Conservation (phyloP, 2,113 vertebrate species). For the Myotis brandtii region DNA sequence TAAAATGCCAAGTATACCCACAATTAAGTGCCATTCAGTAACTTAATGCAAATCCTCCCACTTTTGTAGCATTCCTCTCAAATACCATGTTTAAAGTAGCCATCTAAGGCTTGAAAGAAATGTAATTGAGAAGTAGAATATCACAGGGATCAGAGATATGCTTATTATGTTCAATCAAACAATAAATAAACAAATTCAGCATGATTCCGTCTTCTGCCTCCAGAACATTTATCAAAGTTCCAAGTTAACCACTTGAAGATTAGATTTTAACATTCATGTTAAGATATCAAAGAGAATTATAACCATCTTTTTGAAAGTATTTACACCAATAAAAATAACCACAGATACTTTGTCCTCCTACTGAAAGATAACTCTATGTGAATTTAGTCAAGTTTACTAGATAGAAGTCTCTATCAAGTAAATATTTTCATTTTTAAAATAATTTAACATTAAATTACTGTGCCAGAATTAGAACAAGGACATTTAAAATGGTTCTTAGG, state of each 20-base stretch:
- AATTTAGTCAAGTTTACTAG: neutral
- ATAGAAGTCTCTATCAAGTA: neutral
- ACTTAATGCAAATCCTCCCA: neutral
- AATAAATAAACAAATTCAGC: neutral
- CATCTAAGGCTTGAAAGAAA: constrained; percentile 4
- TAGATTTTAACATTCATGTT: constrained; percentile 4
- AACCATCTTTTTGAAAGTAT: neutral
- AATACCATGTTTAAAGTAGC: neutral
- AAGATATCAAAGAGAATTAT: neutral
- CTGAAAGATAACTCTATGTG: constrained; percentile 23
- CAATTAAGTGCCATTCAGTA: neutral
- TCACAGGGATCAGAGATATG: neutral
- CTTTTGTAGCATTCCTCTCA: neutral
- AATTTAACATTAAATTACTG: constrained; percentile 1
- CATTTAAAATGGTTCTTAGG: constrained; percentile 24
- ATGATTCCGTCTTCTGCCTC: neutral
- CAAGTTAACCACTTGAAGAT: neutral
- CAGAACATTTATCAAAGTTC: neutral
- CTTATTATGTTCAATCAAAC: constrained; percentile 21
- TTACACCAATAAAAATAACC: constrained; percentile 10
- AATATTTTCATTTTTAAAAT: neutral
- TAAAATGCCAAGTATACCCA: neutral
- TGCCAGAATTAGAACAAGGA: constrained; percentile 53
- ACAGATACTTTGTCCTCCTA: neutral
- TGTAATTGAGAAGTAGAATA: neutral